Evolutionary conservation across 92 coral and sea anemone species (phyloP).

Genomic region (Porites evermanni): DNA sequence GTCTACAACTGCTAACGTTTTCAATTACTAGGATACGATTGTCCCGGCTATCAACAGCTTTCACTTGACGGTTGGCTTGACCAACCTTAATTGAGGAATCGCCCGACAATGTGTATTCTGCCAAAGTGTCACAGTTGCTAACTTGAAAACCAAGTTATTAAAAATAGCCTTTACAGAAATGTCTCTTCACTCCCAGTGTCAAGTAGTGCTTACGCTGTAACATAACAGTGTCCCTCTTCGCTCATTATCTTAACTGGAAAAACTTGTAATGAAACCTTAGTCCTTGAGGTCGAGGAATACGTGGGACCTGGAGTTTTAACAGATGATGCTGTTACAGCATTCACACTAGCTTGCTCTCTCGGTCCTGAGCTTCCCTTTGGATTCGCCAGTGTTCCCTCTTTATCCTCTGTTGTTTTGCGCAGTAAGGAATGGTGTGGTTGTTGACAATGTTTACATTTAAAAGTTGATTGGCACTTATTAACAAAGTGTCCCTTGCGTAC

Average conservation of each 20-base stretch:
- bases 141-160: too few species aligned
- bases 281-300: constrained; percentile 15
- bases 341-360: constrained; percentile 5
- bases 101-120: constrained; percentile 51
- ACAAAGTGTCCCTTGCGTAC: constrained; percentile 51
- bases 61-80: too few species aligned
- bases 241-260: constrained; percentile 47
- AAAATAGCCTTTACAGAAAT: too few species aligned
- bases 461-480: constrained; percentile 48
- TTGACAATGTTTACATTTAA: constrained; percentile 51
- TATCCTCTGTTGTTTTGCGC: constrained; percentile 57
- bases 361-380: background rate
- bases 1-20: too few species aligned
- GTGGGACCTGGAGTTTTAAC: constrained; percentile 19
- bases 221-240: constrained; percentile 25
- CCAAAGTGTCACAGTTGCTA: constrained; percentile 12
- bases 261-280: constrained; percentile 64
- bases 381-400: background rate
- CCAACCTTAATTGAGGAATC: constrained; percentile 48
- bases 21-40: too few species aligned
- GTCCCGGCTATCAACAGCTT: too few species aligned
- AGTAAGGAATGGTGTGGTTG: constrained; percentile 62
- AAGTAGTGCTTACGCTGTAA: background rate
- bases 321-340: constrained; percentile 19
- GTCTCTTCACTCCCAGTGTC: too few species aligned